These are phyloP conservation scores for Erebia epiphron DNA, from an alignment of 2,888 invertebrate genomes.

Conservation along the genomic window DNA sequence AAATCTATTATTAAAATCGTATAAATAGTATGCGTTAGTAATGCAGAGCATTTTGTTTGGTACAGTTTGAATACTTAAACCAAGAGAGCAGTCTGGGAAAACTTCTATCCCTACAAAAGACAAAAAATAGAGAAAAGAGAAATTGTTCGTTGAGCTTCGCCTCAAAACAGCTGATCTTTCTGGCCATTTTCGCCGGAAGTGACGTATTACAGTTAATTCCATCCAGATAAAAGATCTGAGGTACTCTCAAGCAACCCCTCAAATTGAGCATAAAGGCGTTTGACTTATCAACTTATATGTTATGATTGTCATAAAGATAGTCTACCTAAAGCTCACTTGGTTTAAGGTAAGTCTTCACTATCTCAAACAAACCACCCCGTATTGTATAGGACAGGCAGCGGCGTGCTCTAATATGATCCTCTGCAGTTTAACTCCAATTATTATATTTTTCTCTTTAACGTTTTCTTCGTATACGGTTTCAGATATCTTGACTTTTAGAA, in stretches of 20 bases:
- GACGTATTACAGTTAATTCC: too few species aligned
- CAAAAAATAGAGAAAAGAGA: too few species aligned
- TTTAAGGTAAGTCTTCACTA: not conserved
- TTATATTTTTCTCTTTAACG: conserved; percentile 51
- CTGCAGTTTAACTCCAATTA: conserved; percentile 60
- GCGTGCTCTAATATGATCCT: conserved; percentile 45
- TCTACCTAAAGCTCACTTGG: not conserved
- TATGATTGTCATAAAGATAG: not conserved
- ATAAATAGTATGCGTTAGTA: conserved; percentile 45
- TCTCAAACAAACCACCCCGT: not conserved
- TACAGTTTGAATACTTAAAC: not conserved
- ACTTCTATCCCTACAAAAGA: too few species aligned
- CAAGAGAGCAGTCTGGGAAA: too few species aligned
- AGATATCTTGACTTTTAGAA: conserved; percentile 79
- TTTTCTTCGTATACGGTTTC: conserved; percentile 79
- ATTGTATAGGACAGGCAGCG: conserved; percentile 47
- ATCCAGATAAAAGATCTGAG: too few species aligned
- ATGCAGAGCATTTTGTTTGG: conserved; percentile 10
- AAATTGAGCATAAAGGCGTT: too few species aligned
- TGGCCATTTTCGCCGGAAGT: too few species aligned
- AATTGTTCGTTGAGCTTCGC: too few species aligned
- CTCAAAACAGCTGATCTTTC: too few species aligned
- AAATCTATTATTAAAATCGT: conserved; percentile 42
- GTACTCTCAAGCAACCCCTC: too few species aligned
- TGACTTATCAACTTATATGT: too few species aligned